Evolutionary conservation across 2,113 vertebrate species (phyloP).

Genomic region (Pithys albifrons): DNA sequence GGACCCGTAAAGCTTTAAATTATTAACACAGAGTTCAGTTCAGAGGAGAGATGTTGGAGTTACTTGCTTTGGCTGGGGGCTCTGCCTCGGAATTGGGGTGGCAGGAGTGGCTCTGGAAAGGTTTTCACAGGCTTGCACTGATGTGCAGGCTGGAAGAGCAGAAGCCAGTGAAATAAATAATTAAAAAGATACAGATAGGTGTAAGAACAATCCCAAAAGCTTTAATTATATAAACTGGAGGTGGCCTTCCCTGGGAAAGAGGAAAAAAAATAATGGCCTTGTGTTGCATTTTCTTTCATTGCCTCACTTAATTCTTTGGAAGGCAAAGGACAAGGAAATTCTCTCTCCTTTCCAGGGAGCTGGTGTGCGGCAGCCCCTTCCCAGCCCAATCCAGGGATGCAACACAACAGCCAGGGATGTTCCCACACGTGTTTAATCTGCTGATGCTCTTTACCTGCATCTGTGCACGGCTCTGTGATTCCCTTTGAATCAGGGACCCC

Average conservation of each 20-base stretch:
- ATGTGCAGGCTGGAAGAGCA: constrained; percentile 28
- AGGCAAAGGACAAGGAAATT: background rate
- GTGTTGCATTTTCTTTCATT: constrained; percentile 26
- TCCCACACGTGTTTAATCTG: rapidly evolving
- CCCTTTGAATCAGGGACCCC: background rate
- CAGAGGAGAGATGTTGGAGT: constrained; percentile 60
- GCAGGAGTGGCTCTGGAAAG: background rate
- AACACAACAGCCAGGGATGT: too few relatives aligned
- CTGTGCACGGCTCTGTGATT: background rate
- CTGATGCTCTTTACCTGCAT: background rate
- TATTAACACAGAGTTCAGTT: constrained; percentile 68
- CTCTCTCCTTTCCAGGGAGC: background rate
- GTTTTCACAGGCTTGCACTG: background rate
- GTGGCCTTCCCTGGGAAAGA: background rate
- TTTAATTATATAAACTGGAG: constrained; percentile 59
- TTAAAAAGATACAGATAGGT: background rate
- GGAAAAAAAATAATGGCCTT: constrained; percentile 19
- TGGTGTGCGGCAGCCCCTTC: background rate
- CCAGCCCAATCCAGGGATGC: background rate
- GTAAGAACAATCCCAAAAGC: constrained; percentile 24
- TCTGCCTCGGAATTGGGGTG: background rate
- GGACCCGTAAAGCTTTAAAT: constrained; percentile 60
- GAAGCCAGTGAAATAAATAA: constrained; percentile 23
- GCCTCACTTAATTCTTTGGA: background rate
- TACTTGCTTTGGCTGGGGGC: constrained; percentile 60